Conservation (phyloP, 2,113 vertebrate species). For the Xenopus tropicalis region DNA sequence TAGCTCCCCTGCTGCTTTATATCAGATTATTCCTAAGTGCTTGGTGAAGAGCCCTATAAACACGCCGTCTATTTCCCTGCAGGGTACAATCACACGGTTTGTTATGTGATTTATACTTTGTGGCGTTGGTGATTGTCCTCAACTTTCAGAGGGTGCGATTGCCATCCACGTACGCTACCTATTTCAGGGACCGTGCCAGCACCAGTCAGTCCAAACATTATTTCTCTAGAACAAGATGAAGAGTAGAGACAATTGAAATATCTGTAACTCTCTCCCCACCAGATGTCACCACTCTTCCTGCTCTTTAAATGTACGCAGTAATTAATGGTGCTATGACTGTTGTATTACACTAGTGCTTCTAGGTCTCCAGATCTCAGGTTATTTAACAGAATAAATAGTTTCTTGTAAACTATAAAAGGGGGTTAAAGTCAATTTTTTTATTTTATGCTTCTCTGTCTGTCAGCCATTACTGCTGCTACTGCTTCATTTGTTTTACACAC, state of each 20-base stretch:
- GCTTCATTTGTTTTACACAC: too few relatives aligned
- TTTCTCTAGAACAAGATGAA: slow-evolving; percentile 4
- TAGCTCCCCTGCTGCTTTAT: slow-evolving; percentile 82
- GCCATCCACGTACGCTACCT: slow-evolving; percentile 57
- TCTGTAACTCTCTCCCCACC: slow-evolving; percentile 19
- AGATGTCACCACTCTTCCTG: slow-evolving; percentile 31
- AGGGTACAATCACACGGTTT: slow-evolving; percentile 83
- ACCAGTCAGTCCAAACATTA: not conserved
- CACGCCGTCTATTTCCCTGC: slow-evolving; percentile 80
- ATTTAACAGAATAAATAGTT: too few relatives aligned
- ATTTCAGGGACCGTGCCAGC: slow-evolving; percentile 8
- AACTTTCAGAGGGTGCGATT: slow-evolving; percentile 64
- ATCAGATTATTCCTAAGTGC: slow-evolving; percentile 85
- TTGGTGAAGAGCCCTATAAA: slow-evolving; percentile 81
- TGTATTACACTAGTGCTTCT: not conserved
- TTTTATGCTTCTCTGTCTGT: too few relatives aligned
- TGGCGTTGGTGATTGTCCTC: slow-evolving; percentile 69
- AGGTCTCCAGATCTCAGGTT: too few relatives aligned
- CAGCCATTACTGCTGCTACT: too few relatives aligned
- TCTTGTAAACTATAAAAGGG: too few relatives aligned
- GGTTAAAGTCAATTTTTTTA: too few relatives aligned
- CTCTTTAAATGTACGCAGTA: slow-evolving; percentile 13
- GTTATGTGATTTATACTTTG: slow-evolving; percentile 72
- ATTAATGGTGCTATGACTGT: slow-evolving; percentile 3
- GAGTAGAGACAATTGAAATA: not conserved